Base-by-base conservation (phyloP, 1,140 invertebrate genomes). In the Hyposmocoma kahamanoa region DNA sequence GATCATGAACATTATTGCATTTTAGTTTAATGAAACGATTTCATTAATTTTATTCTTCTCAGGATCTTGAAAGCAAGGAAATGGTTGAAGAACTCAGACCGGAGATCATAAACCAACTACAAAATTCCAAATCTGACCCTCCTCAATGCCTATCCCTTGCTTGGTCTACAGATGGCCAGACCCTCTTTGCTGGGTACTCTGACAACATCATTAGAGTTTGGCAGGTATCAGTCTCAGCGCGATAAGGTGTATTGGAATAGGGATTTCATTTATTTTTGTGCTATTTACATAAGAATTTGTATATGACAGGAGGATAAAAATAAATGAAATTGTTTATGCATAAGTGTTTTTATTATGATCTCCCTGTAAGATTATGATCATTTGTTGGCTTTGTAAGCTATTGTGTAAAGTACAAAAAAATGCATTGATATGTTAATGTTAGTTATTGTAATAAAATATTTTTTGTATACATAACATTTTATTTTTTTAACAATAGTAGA, bases 81-180 rank as follows among this genome's bases (percentile, higher is more conserved):
- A 97, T 98, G 91, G 97, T 99, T 65, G 98, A 99, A 87, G 98
- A 99, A 88, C 89, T 99, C 36, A 94, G 95, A 77, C 96, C 97
- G 11, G 98, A 99, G 76, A 94, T 99, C 63, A 93, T 97, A 22
- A 75, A 82, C 56, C 72, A 82, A 49, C 90, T 89, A 21, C 89
- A 90, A 22, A 91, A 88, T 3, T 90, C 89, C 42, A 97, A 97
- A 83, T 92, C 95, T 48, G 95, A 97, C 62, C 94, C 96, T 64
- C 97, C 98, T 22, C 94, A 98, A 77, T 99, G 98, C 88, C 90
- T 98, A 44, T 99, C 97, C 10, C 89, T 99, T 62, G 97, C 98
- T 5, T 99, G 98, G 98, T 99, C 98, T 50, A 96, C 96, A 43
- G 98, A 99, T 88, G 98, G 98, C 57, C 97, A 99, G 87, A 99